Evolutionary conservation across 2,113 vertebrate species (phyloP).

Genomic region (Semnopithecus entellus): DNA sequence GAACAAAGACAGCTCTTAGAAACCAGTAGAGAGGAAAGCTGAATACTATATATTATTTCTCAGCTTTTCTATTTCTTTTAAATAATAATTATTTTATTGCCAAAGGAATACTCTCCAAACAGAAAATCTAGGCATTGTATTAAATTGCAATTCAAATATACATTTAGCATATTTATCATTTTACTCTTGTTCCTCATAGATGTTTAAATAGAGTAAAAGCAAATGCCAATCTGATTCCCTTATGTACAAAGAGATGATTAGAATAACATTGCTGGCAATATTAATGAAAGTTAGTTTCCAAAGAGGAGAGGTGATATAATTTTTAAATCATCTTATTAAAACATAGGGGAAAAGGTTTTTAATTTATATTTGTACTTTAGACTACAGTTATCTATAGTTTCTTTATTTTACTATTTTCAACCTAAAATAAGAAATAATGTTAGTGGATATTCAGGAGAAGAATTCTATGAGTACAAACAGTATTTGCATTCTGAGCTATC

Average conservation of each 20-base stretch:
- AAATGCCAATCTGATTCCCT: slow-evolving; percentile 34
- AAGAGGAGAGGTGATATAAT: not conserved
- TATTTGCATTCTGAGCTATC: not conserved
- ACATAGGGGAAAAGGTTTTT: not conserved
- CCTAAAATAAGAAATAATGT: not conserved
- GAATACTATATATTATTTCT: not conserved
- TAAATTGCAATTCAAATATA: slow-evolving; percentile 73
- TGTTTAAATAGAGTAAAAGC: slow-evolving; percentile 54
- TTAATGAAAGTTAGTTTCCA: slow-evolving; percentile 14
- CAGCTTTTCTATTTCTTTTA: slow-evolving; percentile 63
- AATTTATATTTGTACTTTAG: slow-evolving; percentile 4
- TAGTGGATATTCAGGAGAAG: not conserved
- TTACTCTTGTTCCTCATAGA: slow-evolving; percentile 71
- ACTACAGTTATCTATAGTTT: not conserved
- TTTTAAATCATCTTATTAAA: slow-evolving; percentile 41
- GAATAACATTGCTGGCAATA: not conserved
- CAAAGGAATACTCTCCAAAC: slow-evolving; percentile 71
- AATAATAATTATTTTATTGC: slow-evolving; percentile 64
- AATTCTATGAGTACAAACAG: not conserved
- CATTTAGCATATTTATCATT: slow-evolving; percentile 66
- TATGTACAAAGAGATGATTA: not conserved
- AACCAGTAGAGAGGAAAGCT: not conserved
- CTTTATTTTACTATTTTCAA: slow-evolving; percentile 12
- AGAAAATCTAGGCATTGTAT: slow-evolving; percentile 71
- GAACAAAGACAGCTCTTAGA: not conserved